Evolutionary conservation across 2,797 vertebrate genomes (phyloP).

Genomic region (Xenopus petersii): DNA sequence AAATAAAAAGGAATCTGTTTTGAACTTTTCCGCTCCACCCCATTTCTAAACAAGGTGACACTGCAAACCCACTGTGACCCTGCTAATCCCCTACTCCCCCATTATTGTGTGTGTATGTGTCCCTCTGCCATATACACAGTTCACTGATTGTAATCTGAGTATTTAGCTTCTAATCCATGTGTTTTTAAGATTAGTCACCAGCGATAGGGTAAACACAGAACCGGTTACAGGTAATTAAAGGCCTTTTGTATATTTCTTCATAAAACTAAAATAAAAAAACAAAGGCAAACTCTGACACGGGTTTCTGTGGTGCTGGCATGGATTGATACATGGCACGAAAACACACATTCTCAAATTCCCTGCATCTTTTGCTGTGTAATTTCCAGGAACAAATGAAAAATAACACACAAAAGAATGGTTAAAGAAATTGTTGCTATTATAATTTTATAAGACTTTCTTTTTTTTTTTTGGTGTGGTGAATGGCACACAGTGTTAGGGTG

Average conservation of each 20-base stretch:
- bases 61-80: slow-evolving; percentile 65
- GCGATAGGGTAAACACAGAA: slow-evolving; percentile 45
- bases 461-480: slow-evolving; percentile 9
- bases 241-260: slow-evolving; percentile 29
- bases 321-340: not conserved
- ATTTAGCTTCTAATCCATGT: slow-evolving; percentile 53
- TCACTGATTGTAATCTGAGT: slow-evolving; percentile 52
- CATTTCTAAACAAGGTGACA: slow-evolving; percentile 55
- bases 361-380: slow-evolving; percentile 3
- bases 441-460: slow-evolving; percentile 10
- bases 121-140: slow-evolving; percentile 37
- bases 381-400: slow-evolving; percentile 19
- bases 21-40: slow-evolving; percentile 60
- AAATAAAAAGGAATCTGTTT: slow-evolving; percentile 61
- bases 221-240: slow-evolving; percentile 40
- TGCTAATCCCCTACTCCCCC: slow-evolving; percentile 64
- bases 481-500: slow-evolving; percentile 8
- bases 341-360: slow-evolving; percentile 4
- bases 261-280: slow-evolving; percentile 20
- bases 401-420: slow-evolving; percentile 1
- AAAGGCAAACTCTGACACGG: not conserved
- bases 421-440: slow-evolving; percentile 13
- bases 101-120: slow-evolving; percentile 53
- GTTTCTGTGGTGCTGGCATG: not conserved
- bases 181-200: slow-evolving; percentile 43